These are phyloP conservation scores for Sardina pilchardus DNA, from an alignment of 2,113 vertebrate species.

Conservation along the genomic window DNA sequence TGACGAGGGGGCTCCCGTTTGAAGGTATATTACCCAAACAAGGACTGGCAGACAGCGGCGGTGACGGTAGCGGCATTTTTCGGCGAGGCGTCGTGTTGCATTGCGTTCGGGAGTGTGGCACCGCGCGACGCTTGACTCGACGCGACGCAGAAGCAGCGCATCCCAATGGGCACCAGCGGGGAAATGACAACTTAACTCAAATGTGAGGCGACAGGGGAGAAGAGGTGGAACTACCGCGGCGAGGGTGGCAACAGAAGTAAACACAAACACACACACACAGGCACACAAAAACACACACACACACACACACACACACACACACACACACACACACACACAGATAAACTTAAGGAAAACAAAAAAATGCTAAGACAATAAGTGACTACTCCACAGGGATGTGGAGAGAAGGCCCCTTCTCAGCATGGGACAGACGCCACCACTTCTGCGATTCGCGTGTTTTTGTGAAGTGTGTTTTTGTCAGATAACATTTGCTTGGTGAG, in stretches of 20 bases:
- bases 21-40: conserved; percentile 72
- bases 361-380: not conserved
- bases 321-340: not conserved
- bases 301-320: not conserved
- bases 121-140: too few relatives aligned
- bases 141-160: not conserved
- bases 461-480: not conserved
- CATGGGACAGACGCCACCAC: not conserved
- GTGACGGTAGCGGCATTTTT: not conserved
- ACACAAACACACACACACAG: not conserved
- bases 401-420: not conserved
- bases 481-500: not conserved
- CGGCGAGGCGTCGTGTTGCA: too few relatives aligned
- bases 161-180: not conserved
- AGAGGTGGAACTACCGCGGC: not conserved
- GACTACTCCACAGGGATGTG: not conserved
- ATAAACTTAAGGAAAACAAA: conserved; percentile 17
- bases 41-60: conserved; percentile 50
- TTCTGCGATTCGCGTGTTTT: not conserved
- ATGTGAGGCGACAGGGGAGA: not conserved
- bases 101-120: too few relatives aligned
- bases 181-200: not conserved
- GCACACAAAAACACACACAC: not conserved
- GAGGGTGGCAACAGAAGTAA: not conserved
- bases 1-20: conserved; percentile 58